These are phyloP conservation scores for Phodopus roborovskii DNA, from an alignment of 2,113 vertebrate species.

Conservation along the genomic window DNA sequence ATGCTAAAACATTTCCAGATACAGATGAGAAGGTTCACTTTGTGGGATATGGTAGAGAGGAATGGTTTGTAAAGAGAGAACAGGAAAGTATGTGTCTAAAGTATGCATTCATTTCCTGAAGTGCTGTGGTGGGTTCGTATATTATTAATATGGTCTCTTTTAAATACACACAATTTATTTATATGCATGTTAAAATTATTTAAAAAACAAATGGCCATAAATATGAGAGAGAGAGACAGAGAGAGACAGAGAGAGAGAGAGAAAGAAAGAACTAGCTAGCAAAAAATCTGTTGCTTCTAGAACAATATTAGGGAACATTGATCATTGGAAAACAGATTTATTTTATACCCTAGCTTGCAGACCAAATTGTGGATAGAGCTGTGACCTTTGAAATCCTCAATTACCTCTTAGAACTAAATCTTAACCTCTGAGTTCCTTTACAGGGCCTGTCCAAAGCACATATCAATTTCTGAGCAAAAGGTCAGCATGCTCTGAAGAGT, in stretches of 20 bases:
- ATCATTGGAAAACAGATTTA: conserved; percentile 58
- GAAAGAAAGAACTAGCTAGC: neutral
- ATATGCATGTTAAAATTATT: neutral
- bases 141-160: neutral
- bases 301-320: neutral
- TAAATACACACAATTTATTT: neutral
- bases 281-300: neutral
- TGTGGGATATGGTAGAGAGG: neutral
- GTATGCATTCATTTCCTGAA: neutral
- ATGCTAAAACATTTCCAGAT: neutral
- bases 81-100: neutral
- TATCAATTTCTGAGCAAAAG: conserved; percentile 83
- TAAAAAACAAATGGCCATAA: conserved; percentile 1
- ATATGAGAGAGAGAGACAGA: neutral
- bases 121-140: neutral
- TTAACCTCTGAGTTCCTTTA: conserved; percentile 80
- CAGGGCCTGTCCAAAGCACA: conserved; percentile 75
- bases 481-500: conserved; percentile 81
- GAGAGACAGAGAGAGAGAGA: neutral
- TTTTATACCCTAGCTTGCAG: conserved; percentile 53
- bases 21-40: neutral
- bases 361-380: conserved; percentile 75
- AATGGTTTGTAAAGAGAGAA: neutral
- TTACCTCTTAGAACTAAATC: conserved; percentile 84
- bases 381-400: conserved; percentile 84